phyloP scores from a whole-genome alignment of 2,797 vertebrate genomes.

The Anisognathus igniventris region DNA sequence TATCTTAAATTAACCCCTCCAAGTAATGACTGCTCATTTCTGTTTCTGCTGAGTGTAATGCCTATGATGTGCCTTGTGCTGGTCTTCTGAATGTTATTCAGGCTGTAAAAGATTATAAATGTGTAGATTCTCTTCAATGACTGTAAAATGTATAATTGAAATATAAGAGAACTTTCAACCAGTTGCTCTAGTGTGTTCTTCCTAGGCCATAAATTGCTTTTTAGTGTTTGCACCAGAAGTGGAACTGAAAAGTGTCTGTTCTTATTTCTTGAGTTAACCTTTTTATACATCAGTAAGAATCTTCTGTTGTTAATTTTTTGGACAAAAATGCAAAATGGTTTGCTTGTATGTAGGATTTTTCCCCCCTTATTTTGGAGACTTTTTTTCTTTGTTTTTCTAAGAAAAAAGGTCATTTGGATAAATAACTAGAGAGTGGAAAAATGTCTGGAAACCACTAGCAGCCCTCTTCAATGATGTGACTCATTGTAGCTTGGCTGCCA shows the following conservation, averaged over 20 bases:
- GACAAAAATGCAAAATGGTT: neutral
- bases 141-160: slow-evolving; percentile 32
- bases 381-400: neutral
- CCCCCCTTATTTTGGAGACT: neutral
- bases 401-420: neutral
- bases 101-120: slow-evolving; percentile 4
- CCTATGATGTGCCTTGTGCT: neutral
- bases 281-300: neutral
- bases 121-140: slow-evolving; percentile 16
- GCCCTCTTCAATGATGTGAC: neutral
- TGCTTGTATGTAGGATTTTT: neutral
- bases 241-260: neutral
- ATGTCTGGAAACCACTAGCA: neutral
- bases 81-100: neutral
- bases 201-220: neutral
- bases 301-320: neutral
- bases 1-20: neutral
- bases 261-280: neutral
- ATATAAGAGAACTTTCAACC: neutral
- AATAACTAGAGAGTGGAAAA: neutral
- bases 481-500: neutral
- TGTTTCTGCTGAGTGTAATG: neutral
- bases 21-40: neutral
- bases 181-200: neutral
- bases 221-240: neutral